Evolutionary conservation across 2,888 invertebrate genomes (phyloP).

Genomic region (Stenichneumon culpator): DNA sequence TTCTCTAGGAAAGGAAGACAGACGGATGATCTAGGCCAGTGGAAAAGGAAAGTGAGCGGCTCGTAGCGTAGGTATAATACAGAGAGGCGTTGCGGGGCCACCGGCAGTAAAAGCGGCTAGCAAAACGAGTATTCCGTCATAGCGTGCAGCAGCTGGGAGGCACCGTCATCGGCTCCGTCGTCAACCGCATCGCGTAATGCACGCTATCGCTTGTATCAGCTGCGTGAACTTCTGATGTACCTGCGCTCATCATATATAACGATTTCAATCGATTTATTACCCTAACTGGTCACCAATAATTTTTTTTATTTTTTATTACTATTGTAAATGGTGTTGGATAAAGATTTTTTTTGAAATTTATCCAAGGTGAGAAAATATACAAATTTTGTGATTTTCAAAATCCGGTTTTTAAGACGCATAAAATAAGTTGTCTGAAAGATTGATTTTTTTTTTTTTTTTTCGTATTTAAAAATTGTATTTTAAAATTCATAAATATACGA

Average conservation of each 20-base stretch:
- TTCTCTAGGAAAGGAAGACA: conserved; percentile 78
- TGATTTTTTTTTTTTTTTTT: too few relatives aligned
- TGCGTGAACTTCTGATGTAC: not conserved
- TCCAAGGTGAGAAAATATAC: too few relatives aligned
- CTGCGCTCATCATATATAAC: not conserved
- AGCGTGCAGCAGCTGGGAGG: conserved; percentile 38
- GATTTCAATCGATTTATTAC: not conserved
- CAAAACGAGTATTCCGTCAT: conserved; percentile 56
- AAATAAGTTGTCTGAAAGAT: too few relatives aligned
- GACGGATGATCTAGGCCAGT: conserved; percentile 82
- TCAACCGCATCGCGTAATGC: conserved; percentile 42
- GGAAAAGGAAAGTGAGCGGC: conserved; percentile 83
- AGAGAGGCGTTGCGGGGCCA: conserved; percentile 44
- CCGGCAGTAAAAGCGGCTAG: conserved; percentile 25
- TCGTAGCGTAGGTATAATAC: conserved; percentile 50
- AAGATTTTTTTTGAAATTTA: too few relatives aligned
- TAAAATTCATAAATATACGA: too few relatives aligned
- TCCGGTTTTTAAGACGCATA: too few relatives aligned
- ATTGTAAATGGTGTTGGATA: not conserved
- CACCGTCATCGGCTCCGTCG: conserved; percentile 47
- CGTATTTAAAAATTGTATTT: too few relatives aligned
- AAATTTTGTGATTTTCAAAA: too few relatives aligned
- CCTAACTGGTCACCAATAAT: not conserved
- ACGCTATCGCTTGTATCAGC: conserved; percentile 13
- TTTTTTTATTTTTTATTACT: not conserved